Evolutionary conservation across 2,113 vertebrate species (phyloP).

Genomic region (Podarcis cretensis): DNA sequence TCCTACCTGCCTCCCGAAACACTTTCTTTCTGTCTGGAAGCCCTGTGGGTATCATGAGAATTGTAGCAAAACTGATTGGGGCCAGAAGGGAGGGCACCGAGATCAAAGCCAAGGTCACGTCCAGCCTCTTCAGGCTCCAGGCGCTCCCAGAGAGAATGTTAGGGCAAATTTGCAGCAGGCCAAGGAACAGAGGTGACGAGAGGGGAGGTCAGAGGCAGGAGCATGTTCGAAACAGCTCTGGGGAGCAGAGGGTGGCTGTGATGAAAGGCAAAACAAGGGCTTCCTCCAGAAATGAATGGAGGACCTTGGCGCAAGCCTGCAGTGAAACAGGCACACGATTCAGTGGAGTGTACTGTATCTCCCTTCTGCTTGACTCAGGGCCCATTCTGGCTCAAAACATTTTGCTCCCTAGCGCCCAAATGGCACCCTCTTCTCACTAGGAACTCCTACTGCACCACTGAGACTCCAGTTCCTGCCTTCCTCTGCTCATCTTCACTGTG

Average conservation of each 20-base stretch:
- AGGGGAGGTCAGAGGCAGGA: conserved; percentile 62
- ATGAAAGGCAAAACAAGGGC: not conserved
- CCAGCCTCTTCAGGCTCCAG: conserved; percentile 56
- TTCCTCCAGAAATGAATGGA: not conserved
- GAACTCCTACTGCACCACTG: not conserved
- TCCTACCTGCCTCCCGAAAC: not conserved
- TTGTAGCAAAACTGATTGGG: conserved; percentile 69
- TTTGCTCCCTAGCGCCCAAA: not conserved
- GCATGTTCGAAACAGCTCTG: conserved; percentile 58
- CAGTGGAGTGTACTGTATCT: not conserved
- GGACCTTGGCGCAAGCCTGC: conserved; percentile 12
- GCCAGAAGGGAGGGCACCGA: conserved; percentile 69
- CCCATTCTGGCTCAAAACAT: not conserved
- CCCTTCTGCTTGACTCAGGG: not conserved
- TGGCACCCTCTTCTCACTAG: not conserved
- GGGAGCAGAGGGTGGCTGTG: conserved; percentile 42
- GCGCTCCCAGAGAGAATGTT: conserved; percentile 70
- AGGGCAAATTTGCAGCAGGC: conserved; percentile 66
- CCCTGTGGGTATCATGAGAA: conserved; percentile 70
- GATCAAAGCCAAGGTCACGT: conserved; percentile 74
- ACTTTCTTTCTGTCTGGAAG: conserved; percentile 65
- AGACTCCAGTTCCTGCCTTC: not conserved
- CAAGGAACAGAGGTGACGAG: conserved; percentile 59
- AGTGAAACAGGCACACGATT: conserved; percentile 25
- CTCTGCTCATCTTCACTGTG: no score